Conservation (phyloP, 2,113 vertebrate genomes). For the Leptobrachium ailaonicum region DNA sequence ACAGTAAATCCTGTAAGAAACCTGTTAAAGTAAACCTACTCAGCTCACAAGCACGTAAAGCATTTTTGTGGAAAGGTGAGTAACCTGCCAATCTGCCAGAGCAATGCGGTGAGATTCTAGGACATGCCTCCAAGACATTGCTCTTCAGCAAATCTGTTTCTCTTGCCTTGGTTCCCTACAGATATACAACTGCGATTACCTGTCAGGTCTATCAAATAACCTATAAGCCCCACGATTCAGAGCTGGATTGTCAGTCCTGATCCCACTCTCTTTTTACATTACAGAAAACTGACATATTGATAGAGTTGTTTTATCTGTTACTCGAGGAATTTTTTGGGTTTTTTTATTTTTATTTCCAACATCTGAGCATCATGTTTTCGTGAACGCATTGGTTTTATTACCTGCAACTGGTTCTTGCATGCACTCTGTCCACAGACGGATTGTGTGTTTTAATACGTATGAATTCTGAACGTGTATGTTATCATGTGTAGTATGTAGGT, state of each 20-base stretch:
- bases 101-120: neutral
- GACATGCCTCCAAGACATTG: slow-evolving; percentile 9
- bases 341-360: neutral
- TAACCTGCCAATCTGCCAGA: slow-evolving; percentile 15
- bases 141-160: slow-evolving; percentile 4
- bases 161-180: slow-evolving; percentile 6
- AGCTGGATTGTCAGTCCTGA: slow-evolving; percentile 1
- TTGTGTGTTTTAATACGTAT: no score
- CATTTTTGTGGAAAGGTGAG: neutral
- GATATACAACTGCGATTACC: neutral
- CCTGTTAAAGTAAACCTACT: neutral
- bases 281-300: neutral
- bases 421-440: no score
- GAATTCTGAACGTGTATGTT: no score
- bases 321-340: neutral
- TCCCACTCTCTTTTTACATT: neutral
- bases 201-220: slow-evolving; percentile 13
- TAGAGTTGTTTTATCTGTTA: neutral
- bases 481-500: no score
- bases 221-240: neutral
- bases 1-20: neutral
- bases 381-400: no score
- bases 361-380: no score
- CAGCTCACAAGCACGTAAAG: neutral
- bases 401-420: no score